Base-by-base conservation (phyloP, 2,113 vertebrate genomes). In the Pachypanchax playfairii region DNA sequence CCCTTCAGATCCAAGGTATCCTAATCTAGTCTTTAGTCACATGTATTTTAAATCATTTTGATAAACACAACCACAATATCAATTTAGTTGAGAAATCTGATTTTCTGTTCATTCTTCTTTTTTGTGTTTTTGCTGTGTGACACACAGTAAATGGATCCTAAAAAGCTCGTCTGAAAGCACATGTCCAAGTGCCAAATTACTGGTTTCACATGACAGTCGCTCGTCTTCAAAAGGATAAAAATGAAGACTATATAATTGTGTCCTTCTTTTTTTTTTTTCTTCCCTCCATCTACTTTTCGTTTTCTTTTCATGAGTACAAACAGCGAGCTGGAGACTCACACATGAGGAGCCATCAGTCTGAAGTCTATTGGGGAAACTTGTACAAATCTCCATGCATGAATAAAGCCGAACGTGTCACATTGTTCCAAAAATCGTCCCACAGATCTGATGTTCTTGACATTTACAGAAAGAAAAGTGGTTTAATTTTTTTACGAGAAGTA, bases 1-100 rank as follows among this genome's bases (percentile, higher is more conserved):
- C 96, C 95, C 14, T 80, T 98, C 63, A 93, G 96, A 75, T 92
- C 94, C 17, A 94, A 94, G 94, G 96, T 94, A 85, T 50, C 20
- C 4, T 0, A 10, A 1, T 21, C 43, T 7, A 4, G 33, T 39
- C 58, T 49, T 9, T 8, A 21, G 15, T 9, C 28, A 46, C 14
- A 39, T 18, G 1, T 17, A 26, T 25, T 25, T 47, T 47, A 4
- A 11, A 6, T 11, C 11, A 24, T 6, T 15, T 24, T 47, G 12
- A 47, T 6, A 36, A 36, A 36, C 7, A 7, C 5, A 17, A 18
- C 38, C 38, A 39, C 15, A 41, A 36, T 4, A 7, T 35, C 15
- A 17, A 39, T 39, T 39, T 6, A n/a, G 36, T 17, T 39, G 42
- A 21, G 17, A 13, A 28, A 20, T 12, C 5, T 18, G 14, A 20